Percentiles rank a stretch among this genome's conserved stretches.
Evolutionary conservation across 2,113 vertebrate species (phyloP).

Genomic region (Syngnathus scovelli): DNA sequence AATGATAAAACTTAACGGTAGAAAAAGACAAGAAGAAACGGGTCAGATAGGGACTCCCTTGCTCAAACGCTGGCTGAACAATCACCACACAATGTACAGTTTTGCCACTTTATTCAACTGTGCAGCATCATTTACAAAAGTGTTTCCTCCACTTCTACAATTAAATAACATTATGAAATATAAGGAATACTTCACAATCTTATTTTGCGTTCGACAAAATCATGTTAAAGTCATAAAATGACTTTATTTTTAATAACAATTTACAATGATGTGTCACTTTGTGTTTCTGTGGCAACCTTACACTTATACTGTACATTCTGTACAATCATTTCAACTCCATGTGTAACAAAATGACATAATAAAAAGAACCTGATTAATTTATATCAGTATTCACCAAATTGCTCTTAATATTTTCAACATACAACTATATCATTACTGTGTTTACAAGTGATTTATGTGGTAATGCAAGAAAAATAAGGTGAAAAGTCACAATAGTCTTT

Average conservation of each 20-base stretch:
- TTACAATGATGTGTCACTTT: neutral
- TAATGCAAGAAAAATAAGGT: no score
- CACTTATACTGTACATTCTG: no score
- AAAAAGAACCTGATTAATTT: neutral
- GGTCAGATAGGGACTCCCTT: constrained; percentile 24
- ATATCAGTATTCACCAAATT: no score
- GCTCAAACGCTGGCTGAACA: no score
- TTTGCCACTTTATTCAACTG: neutral
- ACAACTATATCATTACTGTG: no score
- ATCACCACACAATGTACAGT: neutral
- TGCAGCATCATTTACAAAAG: neutral
- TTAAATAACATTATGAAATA: neutral
- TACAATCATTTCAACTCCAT: neutral
- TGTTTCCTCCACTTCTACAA: neutral
- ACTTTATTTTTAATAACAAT: neutral
- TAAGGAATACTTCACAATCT: neutral
- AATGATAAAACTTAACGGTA: constrained; percentile 43
- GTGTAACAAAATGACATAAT: neutral
- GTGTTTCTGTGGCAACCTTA: neutral
- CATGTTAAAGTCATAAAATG: neutral
- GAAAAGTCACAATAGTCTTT: no score
- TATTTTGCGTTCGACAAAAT: neutral
- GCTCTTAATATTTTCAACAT: no score
- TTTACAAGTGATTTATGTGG: no score
- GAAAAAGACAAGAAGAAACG: constrained; percentile 28